Base-by-base conservation (phyloP, 2,888 invertebrate species). In the Ceriagrion tenellum region DNA sequence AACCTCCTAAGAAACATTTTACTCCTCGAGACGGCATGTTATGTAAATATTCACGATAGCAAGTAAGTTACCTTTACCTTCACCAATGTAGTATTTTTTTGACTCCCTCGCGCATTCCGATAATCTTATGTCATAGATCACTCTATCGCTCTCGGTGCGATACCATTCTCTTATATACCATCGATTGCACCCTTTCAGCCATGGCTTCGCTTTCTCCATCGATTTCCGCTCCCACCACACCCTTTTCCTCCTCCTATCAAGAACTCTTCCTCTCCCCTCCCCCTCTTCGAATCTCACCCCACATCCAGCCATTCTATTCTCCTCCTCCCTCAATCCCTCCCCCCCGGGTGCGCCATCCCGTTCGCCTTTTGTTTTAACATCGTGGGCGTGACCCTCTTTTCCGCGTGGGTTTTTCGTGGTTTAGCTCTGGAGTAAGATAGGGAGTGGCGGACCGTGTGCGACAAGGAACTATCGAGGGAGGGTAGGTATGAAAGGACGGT, bases 341-440 rank as follows among this genome's bases (percentile, higher is more conserved):
- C n/a, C n/a, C n/a, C n/a, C n/a, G n/a, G n/a, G 26, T 55, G 18
- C 20, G 0, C 30, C 63, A 63, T 47, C 69, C 26, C 47, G 93
- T 74, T 93, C n/a, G 93, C 47, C 93, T 93, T 93, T 93, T 74
- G 93, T 91, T 91, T 91, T 63, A 91, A 63, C 91, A 35, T 91
- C 69, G 93, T 93, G 93, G 93, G 93, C 69, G 93, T 93, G 74
- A 93, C 93, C 93, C 63, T 93, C 93, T 93, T 63, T 93, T 69
- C 20, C 81, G 93, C 93, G 93, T 93, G 69, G 93, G 93, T 93
- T 93, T 93, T 93, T 91, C 91, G 91, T 63, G 91, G 91, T 91
- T 91, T 91, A 63, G 63, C 40, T 91, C 26, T 63, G 91, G 35
- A 55, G 69, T 10, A 35, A 30, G 55, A 63, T 23, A 81, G 90